Evolutionary conservation across 2,888 invertebrate species (phyloP), one percentile per base, ranked within the genome.

Genomic region (Drosophila hamatofila): DNA sequence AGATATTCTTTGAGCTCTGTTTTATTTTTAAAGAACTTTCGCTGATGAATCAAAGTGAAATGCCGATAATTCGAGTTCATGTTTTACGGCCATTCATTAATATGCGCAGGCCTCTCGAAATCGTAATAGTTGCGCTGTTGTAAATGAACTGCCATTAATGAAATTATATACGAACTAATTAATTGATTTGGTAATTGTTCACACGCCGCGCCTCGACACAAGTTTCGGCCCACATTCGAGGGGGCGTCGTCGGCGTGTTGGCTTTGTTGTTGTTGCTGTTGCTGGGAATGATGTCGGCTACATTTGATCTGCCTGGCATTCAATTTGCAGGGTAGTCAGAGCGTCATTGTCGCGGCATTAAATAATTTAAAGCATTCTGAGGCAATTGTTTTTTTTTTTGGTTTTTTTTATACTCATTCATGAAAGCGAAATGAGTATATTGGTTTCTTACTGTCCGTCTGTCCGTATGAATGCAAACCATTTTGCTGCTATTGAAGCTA

Each of bases 181-280:
- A 78, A 75, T 75, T 75, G 75, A 78, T 78, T 78, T 62, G 74
- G 74, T 78, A 75, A 75, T 75, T 75, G 74, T 66, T 59, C 76
- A 69, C 76, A 69, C 70, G 73, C 57, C 42, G 30, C 33, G 30
- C 39, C 33, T 11, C 27, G 25, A 33, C 6, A 42, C 25, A 37
- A 18, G 18, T 14, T 14, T 4, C 6, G 11, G 21, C n/a, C 11
- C 12, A 39, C 7, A 27, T 27, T 2, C 2, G 2, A 0, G 44
- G 12, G 4, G 48, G 48, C 27, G 27, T n/a, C n/a, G 48, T n/a
- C n/a, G n/a, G n/a, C n/a, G 27, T n/a, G 5, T 46, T 46, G 25
- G 0, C 12, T n/a, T 27, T 48, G n/a, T 48, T 48, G 27, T 25
- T 18, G 46, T 11, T 30, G 9, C 41, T 46, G 25, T n/a, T n/a